Base-by-base conservation (phyloP, 1,140 invertebrate species). In the Zelostemma sp. region DNA sequence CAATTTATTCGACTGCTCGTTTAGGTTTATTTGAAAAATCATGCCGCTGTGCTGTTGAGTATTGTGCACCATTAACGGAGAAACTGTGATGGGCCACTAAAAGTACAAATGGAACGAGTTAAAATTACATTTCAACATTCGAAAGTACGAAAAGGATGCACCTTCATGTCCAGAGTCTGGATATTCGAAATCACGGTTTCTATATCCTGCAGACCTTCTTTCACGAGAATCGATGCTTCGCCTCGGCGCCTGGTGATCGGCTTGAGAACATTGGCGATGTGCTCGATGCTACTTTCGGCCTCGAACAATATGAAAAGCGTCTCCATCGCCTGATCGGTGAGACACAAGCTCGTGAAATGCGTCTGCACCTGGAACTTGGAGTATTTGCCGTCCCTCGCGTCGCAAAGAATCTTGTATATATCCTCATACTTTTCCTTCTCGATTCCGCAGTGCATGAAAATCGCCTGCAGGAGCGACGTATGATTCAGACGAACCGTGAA, bases 401-500 rank as follows among this genome's bases (percentile, higher is more conserved):
- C 89, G 1, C 87, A 86, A 1, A 93, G 80, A 31, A 92, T 88
- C 0, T 84, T 82, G 74, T 90, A 90, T 55, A 94, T 88, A 40
- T 90, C 87, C 8, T 86, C 78, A 74, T 93, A 91, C 61, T 92
- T 90, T 41, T 91, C 89, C 45, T 89, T 87, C 12, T 93, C 90
- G 2, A 98, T 91, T 15, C 93, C 93, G 80, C 91, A 94, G 68
- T 94, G 90, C 53, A 93, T 78, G 0, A 99, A 85, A 40, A 97
- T 88, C 0, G 92, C 91, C 72, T 91, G 88, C 12, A 98, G 74
- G 6, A 98, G 77, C 8, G 88, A 90, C 0, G 91, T 92, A 78
- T 98, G 96, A 80, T 96, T 97, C 12, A 98, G 78, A 46, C 91
- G 88, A 56, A 97, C 89, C 11, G 88, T 86, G 53, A 93, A 92